Base-by-base conservation (phyloP, 2,888 invertebrate species). In the Electrophaes corylata region DNA sequence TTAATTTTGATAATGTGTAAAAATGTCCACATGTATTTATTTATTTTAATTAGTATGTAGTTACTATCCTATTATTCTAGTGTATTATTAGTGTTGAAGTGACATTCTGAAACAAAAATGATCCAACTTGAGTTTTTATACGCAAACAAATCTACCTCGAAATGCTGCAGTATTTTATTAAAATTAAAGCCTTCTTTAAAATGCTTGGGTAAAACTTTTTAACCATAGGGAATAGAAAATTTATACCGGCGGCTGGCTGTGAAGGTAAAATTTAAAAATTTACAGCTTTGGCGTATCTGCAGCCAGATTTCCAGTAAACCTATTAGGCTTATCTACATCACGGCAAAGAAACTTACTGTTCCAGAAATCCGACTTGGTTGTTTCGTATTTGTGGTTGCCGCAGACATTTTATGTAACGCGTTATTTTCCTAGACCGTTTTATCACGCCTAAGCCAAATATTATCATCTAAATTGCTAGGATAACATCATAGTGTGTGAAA, bases 391-490 rank as follows among this genome's bases (percentile, higher is more conserved):
- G 41, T 40, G 50, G 49, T 43, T 31, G 47, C 57, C 49, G 54
- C 57, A 14, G 39, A 26, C 56, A 23, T 62, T 61, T 65, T 69
- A 64, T 64, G 23, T 64, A 55, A 48, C 49, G 49, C 65, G 55
- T 66, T 69, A 69, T 70, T 65, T 39, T 57, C 40, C 53, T 59
- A 67, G 66, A 65, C 56, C 44, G 60, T 67, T 72, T 65, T 69
- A 63, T 68, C 57, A 60, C 53, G 47, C 39, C 43, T 64, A 48
- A 66, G 63, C 59, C 58, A 53, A 57, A 65, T 61, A 72, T 73
- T 75, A 70, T 66, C 73, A 73, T 73, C 71, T 70, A 68, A 70
- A 75, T 74, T 67, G 66, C 58, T 41, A 53, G 59, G 50, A 50
- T 43, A 50, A 50, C 44, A 57, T 41, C 43, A 57, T 60, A 57